Base-by-base conservation (phyloP, 2,113 vertebrate species). In the Salvelinus fontinalis region DNA sequence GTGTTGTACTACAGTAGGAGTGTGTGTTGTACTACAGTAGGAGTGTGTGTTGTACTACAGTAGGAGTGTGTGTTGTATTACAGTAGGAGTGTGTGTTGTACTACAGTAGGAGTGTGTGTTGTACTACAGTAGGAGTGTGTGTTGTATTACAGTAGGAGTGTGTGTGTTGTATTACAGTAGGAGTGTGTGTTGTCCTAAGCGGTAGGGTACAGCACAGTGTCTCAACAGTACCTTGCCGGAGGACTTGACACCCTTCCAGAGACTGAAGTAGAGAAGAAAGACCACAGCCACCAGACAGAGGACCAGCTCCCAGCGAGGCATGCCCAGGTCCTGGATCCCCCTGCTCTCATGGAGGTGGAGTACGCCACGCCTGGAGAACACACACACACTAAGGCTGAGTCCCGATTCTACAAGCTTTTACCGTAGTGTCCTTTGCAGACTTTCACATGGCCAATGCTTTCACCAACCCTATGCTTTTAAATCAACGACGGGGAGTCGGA, bases 201-300 rank as follows among this genome's bases (percentile, higher is more conserved):
- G 44, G 59, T 48, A 62, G 5, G 49, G 18, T 62, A 22, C n/a
- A 22, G 59, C 7, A 62, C 16, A 22, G 59, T 62, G 8, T 62
- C n/a, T n/a, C 18, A 62, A 24, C 6, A 31, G 4, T 95, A 99
- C 98, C 97, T 99, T 99, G 87, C 98, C 97, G 2, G 98, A 99
- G 2, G 98, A 98, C 89, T 99, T 99, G 89, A 99, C 97, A 1
- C 98, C 98, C 93, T 99, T 99, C 97, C 97, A 99, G 69, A 99
- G 92, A 87, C 97, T 99, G 86, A 99, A 99, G 91, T 95, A 99
- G 79, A 99, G 94, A 78, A 97, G 92, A 80, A 98, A 90, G 64
- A 98, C 93, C 9, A 99, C 96, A 22, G 94, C 90, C 49, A 98
- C 79, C 27, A 99, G 95, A 79, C 98, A 99, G 70, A 99, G 84